Conservation (phyloP, 2,797 vertebrate species). For the Carcharodon carcharias region DNA sequence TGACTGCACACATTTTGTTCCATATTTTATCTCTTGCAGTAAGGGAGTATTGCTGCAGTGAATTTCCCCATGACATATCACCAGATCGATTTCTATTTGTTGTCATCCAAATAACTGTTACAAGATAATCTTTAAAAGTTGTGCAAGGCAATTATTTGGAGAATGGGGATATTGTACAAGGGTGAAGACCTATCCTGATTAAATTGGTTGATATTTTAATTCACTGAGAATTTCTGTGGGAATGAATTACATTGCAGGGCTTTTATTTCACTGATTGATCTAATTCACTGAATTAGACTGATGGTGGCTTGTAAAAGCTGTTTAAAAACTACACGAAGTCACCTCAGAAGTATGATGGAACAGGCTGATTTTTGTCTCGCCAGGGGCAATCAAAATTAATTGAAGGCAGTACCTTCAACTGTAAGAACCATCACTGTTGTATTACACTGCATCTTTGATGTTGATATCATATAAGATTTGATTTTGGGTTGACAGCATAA, state of each 20-base stretch:
- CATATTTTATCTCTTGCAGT: neutral
- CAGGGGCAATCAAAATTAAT: neutral
- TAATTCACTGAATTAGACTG: neutral
- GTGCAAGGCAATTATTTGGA: neutral
- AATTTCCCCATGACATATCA: neutral
- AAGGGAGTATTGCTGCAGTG: neutral
- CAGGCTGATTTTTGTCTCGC: neutral
- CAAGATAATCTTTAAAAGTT: neutral
- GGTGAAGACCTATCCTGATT: neutral
- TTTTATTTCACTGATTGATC: neutral
- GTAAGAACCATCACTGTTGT: neutral
- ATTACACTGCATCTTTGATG: neutral
- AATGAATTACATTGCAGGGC: neutral
- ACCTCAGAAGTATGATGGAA: neutral
- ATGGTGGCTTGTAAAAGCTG: neutral
- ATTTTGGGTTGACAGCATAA: neutral
- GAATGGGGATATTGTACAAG: neutral
- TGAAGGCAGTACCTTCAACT: neutral
- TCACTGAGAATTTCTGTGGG: neutral
- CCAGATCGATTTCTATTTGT: neutral
- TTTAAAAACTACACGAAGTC: neutral
- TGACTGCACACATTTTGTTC: neutral
- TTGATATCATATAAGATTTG: neutral
- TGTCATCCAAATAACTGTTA: too few relatives aligned
- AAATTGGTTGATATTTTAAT: neutral